A percentile compares a stretch with the other conserved stretches of the same genome.
phyloP scores from a whole-genome alignment of 92 coral and sea anemone genomes.

The Epizoanthus scotinus region DNA sequence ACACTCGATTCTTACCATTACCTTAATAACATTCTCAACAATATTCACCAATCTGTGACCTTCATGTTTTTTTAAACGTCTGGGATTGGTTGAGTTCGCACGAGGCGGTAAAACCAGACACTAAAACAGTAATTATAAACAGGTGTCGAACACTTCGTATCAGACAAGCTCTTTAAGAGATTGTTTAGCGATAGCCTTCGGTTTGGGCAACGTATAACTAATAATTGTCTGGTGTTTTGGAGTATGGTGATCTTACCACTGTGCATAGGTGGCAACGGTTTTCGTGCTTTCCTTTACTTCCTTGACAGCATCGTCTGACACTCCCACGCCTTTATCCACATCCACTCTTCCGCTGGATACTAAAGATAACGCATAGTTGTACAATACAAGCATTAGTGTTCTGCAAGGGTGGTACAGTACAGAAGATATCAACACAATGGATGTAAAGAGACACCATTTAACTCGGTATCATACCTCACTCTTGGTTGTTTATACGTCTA shows the following conservation, averaged over 20 bases:
- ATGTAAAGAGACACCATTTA: no score
- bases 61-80: no score
- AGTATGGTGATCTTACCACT: constrained; percentile 62
- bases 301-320: constrained; percentile 58
- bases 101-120: no score
- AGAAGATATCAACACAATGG: no score
- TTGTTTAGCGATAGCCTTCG: not conserved
- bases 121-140: no score
- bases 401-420: not conserved
- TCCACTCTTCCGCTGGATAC: constrained; percentile 77
- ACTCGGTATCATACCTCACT: no score
- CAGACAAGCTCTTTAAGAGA: no score
- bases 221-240: not conserved
- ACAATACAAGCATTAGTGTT: not conserved
- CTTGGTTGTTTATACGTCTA: not conserved
- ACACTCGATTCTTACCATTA: no score
- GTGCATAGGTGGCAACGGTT: constrained; percentile 64
- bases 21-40: no score
- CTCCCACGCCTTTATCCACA: constrained; percentile 51
- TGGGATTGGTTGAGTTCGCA: no score
- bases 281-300: constrained; percentile 67
- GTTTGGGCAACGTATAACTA: not conserved
- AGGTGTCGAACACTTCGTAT: no score
- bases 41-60: no score
- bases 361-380: constrained; percentile 16